These are phyloP conservation scores for Anolis apletophallus DNA, from an alignment of 2,797 vertebrate species.

Conservation along the genomic window DNA sequence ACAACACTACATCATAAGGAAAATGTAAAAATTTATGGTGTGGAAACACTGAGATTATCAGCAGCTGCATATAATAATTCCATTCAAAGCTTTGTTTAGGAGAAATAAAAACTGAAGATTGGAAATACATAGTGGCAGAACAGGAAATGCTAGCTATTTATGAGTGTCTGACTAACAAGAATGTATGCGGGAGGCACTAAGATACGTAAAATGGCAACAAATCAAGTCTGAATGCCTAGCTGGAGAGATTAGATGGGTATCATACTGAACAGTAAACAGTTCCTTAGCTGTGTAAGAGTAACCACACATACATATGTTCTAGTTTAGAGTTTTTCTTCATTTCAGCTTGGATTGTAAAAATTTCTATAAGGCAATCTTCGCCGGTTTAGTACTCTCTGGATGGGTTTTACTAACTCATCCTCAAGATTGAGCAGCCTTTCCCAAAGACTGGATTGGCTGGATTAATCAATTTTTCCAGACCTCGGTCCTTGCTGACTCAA, in stretches of 20 bases:
- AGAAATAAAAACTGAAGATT: not conserved
- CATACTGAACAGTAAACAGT: not conserved
- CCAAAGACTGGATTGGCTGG: not conserved
- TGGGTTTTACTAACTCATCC: not conserved
- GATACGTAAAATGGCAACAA: slow-evolving; percentile 7
- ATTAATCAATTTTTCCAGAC: not conserved
- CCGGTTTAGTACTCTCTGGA: not conserved
- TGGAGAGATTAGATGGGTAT: not conserved
- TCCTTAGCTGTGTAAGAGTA: not conserved
- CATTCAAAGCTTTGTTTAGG: not conserved
- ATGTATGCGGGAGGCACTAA: not conserved
- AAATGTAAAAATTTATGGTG: not conserved
- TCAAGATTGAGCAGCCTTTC: fast-evolving
- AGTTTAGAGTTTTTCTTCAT: too few relatives aligned
- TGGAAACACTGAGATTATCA: not conserved
- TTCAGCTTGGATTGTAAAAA: not conserved
- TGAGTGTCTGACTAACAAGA: not conserved
- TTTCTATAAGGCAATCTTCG: not conserved
- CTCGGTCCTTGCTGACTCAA: not conserved
- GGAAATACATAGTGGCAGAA: not conserved
- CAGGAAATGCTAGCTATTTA: not conserved
- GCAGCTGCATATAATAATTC: not conserved
- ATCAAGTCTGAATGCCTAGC: not conserved
- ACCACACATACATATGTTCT: not conserved
- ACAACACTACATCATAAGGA: not conserved